These are phyloP conservation scores for Sitodiplosis mosellana DNA, from an alignment of 1,140 invertebrate species.

Conservation along the genomic window DNA sequence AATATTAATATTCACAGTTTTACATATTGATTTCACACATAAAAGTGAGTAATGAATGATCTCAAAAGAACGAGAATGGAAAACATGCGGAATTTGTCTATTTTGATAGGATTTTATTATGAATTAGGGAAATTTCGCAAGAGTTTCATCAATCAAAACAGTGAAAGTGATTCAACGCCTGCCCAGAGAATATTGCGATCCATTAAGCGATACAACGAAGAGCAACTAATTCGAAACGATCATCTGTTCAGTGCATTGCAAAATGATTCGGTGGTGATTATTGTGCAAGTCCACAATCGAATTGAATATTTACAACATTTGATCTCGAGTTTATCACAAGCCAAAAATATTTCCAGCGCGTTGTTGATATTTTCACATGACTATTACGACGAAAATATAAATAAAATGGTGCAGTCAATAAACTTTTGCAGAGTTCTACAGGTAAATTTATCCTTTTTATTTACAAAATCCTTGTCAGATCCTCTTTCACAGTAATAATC, in stretches of 20 bases:
- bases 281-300: conserved; percentile 82
- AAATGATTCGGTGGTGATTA: conserved; percentile 56
- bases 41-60: conserved; percentile 28
- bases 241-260: conserved; percentile 57
- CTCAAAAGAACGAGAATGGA: too few species aligned
- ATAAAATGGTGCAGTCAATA: conserved; percentile 71
- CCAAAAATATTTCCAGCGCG: conserved; percentile 68
- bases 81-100: too few species aligned
- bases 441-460: too few species aligned
- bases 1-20: conserved; percentile 40
- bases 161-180: background rate
- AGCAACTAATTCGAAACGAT: conserved; percentile 53
- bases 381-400: conserved; percentile 79
- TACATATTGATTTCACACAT: conserved; percentile 47
- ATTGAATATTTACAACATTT: conserved; percentile 82
- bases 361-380: conserved; percentile 93
- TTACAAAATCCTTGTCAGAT: too few species aligned
- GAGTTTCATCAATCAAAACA: conserved; percentile 1
- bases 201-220: conserved; percentile 42
- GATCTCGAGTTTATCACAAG: conserved; percentile 78
- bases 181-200: conserved; percentile 39
- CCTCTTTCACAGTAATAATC: too few species aligned
- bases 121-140: too few species aligned
- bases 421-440: conserved; percentile 57
- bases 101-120: too few species aligned